Conservation (phyloP, 2,113 vertebrate genomes). For the Candoia aspera region DNA sequence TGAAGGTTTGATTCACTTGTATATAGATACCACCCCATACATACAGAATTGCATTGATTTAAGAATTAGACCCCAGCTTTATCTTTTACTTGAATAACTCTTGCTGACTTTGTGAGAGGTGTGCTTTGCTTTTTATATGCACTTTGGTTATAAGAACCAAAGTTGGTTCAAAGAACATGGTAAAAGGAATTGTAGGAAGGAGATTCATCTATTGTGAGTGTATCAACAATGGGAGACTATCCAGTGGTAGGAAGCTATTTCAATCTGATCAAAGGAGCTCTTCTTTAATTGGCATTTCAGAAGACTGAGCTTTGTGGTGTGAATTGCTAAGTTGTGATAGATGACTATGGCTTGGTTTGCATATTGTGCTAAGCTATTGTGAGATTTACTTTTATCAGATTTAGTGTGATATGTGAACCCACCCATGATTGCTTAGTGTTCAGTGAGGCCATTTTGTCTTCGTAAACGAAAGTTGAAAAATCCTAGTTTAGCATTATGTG, state of each 20-base stretch:
- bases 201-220: not conserved
- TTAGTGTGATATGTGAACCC: not conserved
- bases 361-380: not conserved
- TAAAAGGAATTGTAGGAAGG: not conserved
- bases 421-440: not conserved
- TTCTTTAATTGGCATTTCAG: not conserved
- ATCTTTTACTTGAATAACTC: not conserved
- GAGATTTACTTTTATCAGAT: not conserved
- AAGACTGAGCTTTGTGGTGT: not conserved
- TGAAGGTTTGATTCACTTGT: not conserved
- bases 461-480: not conserved
- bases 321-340: not conserved
- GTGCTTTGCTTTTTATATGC: not conserved
- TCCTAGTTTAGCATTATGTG: not conserved
- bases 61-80: not conserved
- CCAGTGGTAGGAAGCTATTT: not conserved
- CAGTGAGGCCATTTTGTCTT: not conserved
- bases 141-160: not conserved
- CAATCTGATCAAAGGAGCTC: not conserved
- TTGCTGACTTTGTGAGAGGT: not conserved
- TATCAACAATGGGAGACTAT: not conserved
- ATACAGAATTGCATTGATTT: not conserved
- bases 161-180: not conserved
- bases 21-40: not conserved
- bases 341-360: not conserved